Base-by-base conservation (phyloP, 1,140 invertebrate species). In the Drosophila neocordata region DNA sequence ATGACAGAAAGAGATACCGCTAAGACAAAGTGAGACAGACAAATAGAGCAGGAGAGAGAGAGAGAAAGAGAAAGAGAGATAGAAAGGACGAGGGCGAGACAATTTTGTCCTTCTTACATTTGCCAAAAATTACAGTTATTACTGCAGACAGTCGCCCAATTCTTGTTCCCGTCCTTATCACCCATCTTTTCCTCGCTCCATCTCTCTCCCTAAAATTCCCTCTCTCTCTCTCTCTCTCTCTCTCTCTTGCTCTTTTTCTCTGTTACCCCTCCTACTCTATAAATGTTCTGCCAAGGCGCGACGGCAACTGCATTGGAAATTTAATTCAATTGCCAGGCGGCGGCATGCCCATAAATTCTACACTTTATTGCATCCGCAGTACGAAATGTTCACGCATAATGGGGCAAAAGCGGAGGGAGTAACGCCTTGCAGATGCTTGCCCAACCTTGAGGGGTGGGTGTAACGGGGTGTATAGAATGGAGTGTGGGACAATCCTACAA, bases 101-200 rank as follows among this genome's bases (percentile, higher is more conserved):
- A 6, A 31, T 38, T 44, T 61, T 61, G 57, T 38, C 15, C 41
- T 20, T 73, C 69, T 75, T 70, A 68, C 78, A 79, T 87, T 87
- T 87, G 82, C 82, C 82, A 87, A 87, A 87, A 88, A 87, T 87
- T 87, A 87, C 83, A 87, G 82, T 87, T 87, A 87, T 87, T 87
- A 87, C 82, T 87, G 82, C 82, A 87, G 82, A 82, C 82, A 85
- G 81, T 77, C 71, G 65, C 41, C 62, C 62, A 55, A 41, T 56
- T 51, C 41, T 48, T 12, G 15, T 48, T 18, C 15, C 9, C 53
- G 72, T 77, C 74, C 52, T 65, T 51, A 62, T 53, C 52, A 34
- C 15, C 31, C 65, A 60, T 57, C 27, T 9, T n/a, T 38, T 12
- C n/a, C 22, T 7, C 24, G 38, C 18, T 1, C 5, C 27, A 4